Evolutionary conservation across 2,888 invertebrate genomes (phyloP), one percentile per base, ranked within the genome.

Genomic region (Autographa gamma): DNA sequence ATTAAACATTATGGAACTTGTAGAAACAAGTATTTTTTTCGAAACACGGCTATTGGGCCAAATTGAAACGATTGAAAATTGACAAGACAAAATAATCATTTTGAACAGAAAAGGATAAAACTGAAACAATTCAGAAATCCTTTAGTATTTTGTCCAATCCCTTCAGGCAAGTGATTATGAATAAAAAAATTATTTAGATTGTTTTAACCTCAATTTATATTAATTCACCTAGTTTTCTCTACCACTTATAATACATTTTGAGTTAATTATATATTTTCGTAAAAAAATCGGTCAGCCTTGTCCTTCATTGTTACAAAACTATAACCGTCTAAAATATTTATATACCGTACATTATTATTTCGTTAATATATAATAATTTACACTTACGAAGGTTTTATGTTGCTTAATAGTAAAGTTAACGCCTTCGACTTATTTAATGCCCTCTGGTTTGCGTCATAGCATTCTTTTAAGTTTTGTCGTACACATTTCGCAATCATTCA

Each of bases 331-430:
- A 64, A 5, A 18, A 34, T 38, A 31, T 14, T 54, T 58, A 56
- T 14, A 38, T 56, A 19, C 43, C 25, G 31, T 64, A 3, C 38
- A 48, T 0, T 43, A 58, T 32, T 73, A 74, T 73, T 71, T 68
- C 64, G 69, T 66, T 71, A 69, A 69, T 73, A 63, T 32, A 64
- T 77, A 63, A 63, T 31, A 54, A 54, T 54, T 54, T 54, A 66
- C 58, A 31, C 71, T 19, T 34, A 41, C 16, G 77, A 79, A 79
- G 71, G 73, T 72, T 77, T 56, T 56, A 77, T 74, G 63, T 11
- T 32, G 65, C 58, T 41, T 31, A 76, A 68, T 68, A 64, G 71
- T 59, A 54, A 61, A 79, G 71, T 66, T 38, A 59, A 66, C 64
- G 60, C 63, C 67, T 73, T 77, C 72, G 63, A 75, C 69, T 52